These are phyloP conservation scores for Halcyon chelicuti DNA, from an alignment of 2,797 vertebrate species.

Conservation along the genomic window DNA sequence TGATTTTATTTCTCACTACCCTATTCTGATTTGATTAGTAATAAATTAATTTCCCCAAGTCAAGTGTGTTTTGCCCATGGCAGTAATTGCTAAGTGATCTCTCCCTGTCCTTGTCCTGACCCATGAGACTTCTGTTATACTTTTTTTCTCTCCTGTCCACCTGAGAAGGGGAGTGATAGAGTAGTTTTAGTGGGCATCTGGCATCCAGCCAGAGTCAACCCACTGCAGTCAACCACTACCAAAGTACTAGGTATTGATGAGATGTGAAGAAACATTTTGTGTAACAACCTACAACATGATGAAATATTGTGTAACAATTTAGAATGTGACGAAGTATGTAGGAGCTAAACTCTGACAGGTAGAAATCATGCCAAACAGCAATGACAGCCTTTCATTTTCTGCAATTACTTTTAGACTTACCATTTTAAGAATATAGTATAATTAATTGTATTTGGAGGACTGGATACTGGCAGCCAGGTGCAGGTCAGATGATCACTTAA, in stretches of 20 bases:
- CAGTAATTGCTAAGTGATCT: not conserved
- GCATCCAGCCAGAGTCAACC: not conserved
- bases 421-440: constrained; percentile 59
- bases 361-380: not conserved
- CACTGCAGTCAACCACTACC: not conserved
- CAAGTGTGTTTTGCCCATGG: not conserved
- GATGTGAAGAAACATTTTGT: not conserved
- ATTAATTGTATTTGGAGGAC: not conserved
- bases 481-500: constrained; percentile 40
- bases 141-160: not conserved
- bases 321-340: not conserved
- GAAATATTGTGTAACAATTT: not conserved
- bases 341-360: not conserved
- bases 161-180: not conserved
- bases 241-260: not conserved
- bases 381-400: not conserved
- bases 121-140: not conserved
- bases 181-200: not conserved
- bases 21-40: not conserved
- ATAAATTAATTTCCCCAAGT: not conserved
- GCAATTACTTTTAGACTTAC: constrained; percentile 46
- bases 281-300: not conserved
- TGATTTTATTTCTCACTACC: not conserved
- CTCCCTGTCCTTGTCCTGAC: not conserved
- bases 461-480: constrained; percentile 34